Evolutionary conservation across 2,113 vertebrate species (phyloP), one percentile per base, ranked within the genome.

Genomic region (Coturnix japonica): DNA sequence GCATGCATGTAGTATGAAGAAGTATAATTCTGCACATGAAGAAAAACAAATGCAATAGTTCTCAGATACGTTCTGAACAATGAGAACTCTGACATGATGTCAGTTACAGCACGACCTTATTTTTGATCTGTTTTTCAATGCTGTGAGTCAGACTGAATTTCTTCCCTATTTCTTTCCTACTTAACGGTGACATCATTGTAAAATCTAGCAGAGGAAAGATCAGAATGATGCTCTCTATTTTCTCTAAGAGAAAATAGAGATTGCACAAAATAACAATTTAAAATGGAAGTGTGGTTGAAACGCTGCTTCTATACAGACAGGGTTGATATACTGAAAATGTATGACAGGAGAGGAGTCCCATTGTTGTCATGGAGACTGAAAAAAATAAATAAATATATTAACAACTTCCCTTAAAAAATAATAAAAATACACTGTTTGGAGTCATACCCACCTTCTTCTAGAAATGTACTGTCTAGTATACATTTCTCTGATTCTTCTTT

Each of bases 361-460:
- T 12, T 85, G 70, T 90, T 93, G 71, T 70, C 75, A 93, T 64
- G 71, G 92, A 71, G 22, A 82, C 41, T 13, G 6, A 81, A 57
- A 91, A 28, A 91, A 28, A 92, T 59, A 41, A 47, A n/a, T n/a
- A n/a, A n/a, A n/a, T n/a, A n/a, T 43, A 22, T 49, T 44, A 82
- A n/a, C 7, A 35, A 76, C 31, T 79, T 51, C 33, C 60, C 47
- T 49, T n/a, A 25, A 33, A 16, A 44, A 54, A 4, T 15, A 92
- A 89, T 65, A 59, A 23, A 30, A 46, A 66, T 71, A 73, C 13
- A 26, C 57, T 43, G 3, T 53, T 73, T 78, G 31, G 31, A 91
- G 81, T 59, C 20, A 53, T 3, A 78, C 26, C n/a, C 1, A 2
- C 35, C 28, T n/a, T 43, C 21, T 7, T 70, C 5, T 19, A 89